phyloP scores from a whole-genome alignment of 2,888 invertebrate genomes.

The Nycteola revayana region DNA sequence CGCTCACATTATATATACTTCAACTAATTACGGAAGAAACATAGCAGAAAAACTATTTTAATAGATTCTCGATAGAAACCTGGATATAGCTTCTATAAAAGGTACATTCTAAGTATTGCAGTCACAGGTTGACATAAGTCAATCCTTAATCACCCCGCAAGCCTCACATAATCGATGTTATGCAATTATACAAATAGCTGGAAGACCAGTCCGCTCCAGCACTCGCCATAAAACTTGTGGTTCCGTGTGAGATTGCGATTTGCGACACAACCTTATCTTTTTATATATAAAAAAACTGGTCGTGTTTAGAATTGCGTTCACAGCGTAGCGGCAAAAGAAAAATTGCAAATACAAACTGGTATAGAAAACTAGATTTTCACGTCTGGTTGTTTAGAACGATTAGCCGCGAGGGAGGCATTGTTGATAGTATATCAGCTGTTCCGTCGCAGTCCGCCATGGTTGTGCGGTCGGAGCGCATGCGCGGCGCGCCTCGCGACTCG shows the following conservation, averaged over 20 bases:
- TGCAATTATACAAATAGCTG: constrained; percentile 59
- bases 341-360: constrained; percentile 59
- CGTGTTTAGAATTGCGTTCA: constrained; percentile 52
- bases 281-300: constrained; percentile 56
- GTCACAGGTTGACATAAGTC: constrained; percentile 24
- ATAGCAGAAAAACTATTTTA: too few species aligned
- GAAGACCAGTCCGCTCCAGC: constrained; percentile 26
- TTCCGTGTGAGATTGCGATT: constrained; percentile 58
- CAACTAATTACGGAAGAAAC: too few species aligned
- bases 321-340: constrained; percentile 47
- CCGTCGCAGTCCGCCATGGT: constrained; percentile 74
- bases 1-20: too few species aligned
- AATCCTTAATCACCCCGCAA: constrained; percentile 43
- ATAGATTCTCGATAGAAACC: too few species aligned
- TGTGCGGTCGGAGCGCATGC: constrained; percentile 73
- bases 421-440: constrained; percentile 80
- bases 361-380: constrained; percentile 75
- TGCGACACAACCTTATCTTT: constrained; percentile 48
- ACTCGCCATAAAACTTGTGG: constrained; percentile 58
- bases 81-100: too few species aligned
- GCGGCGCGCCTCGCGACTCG: constrained; percentile 41
- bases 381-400: constrained; percentile 71
- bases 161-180: constrained; percentile 60
- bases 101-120: too few species aligned
- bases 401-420: constrained; percentile 68